A percentile compares a stretch with the other conserved stretches of the same genome.
Conservation (phyloP, 2,888 invertebrate genomes). For the Leptopilina drosophilae region DNA sequence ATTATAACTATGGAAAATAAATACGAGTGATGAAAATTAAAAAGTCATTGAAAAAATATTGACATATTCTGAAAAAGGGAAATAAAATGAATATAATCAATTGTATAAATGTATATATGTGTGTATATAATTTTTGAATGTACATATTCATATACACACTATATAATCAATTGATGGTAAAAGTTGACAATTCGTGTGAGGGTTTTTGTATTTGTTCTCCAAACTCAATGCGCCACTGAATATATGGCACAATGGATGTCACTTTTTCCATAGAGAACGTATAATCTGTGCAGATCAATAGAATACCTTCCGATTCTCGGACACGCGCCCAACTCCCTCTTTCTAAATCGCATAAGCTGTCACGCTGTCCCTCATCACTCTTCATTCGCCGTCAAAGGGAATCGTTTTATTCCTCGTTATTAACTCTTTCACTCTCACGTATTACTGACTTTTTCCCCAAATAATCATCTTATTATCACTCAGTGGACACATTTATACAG, state of each 20-base stretch:
- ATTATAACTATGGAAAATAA: neutral
- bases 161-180: conserved; percentile 33
- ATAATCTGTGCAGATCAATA: conserved; percentile 38
- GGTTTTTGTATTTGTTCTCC: conserved; percentile 26
- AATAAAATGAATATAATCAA: neutral
- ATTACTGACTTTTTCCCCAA: conserved; percentile 17
- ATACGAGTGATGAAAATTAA: neutral
- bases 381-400: conserved; percentile 34
- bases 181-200: conserved; percentile 24
- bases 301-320: conserved; percentile 38
- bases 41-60: neutral
- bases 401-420: conserved; percentile 36
- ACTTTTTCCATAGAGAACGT: conserved; percentile 38
- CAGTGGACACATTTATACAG: neutral
- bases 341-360: conserved; percentile 39
- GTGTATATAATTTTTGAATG: conserved; percentile 9
- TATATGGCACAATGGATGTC: conserved; percentile 38
- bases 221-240: conserved; percentile 8
- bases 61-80: neutral
- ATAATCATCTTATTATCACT: conserved; percentile 3
- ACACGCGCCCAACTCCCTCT: conserved; percentile 38
- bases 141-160: neutral
- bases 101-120: neutral
- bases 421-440: conserved; percentile 34
- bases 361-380: conserved; percentile 38